These are phyloP conservation scores for Diabrotica undecimpunctata DNA, from an alignment of 1,140 invertebrate genomes.

Conservation along the genomic window DNA sequence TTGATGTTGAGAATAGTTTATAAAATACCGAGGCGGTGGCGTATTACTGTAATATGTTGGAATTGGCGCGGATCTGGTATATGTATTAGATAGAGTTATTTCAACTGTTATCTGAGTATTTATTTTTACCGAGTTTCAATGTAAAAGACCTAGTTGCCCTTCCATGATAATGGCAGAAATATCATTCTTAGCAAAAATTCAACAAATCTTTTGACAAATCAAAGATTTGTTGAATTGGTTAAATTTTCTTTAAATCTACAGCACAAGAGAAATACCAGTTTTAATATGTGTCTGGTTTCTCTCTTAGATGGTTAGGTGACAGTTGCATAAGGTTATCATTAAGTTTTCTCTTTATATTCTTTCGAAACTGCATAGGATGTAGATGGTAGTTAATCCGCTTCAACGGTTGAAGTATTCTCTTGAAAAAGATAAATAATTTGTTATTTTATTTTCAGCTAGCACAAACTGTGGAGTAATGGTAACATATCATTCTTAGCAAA, in stretches of 20 bases:
- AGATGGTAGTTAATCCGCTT: not conserved
- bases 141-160: not conserved
- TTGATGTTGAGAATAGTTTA: not conserved
- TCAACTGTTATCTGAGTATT: not conserved
- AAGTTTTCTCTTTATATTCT: not conserved
- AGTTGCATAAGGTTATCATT: not conserved
- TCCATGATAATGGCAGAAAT: not conserved
- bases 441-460: not conserved
- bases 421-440: not conserved
- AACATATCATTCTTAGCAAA: slow-evolving; percentile 3
- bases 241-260: not conserved
- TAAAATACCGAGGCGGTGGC: not conserved
- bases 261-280: not conserved
- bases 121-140: not conserved
- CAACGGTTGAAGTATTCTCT: not conserved
- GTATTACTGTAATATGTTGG: not conserved
- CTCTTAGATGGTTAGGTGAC: not conserved
- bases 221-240: not conserved
- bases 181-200: too few species aligned
- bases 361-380: not conserved
- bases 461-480: not conserved
- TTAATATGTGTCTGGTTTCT: not conserved
- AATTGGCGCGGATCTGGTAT: not conserved
- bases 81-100: not conserved
- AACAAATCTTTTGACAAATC: too few species aligned